A percentile compares a stretch with the other conserved stretches of the same genome.
Evolutionary conservation across 2,888 invertebrate genomes (phyloP).

Genomic region (Diaphora mendica): DNA sequence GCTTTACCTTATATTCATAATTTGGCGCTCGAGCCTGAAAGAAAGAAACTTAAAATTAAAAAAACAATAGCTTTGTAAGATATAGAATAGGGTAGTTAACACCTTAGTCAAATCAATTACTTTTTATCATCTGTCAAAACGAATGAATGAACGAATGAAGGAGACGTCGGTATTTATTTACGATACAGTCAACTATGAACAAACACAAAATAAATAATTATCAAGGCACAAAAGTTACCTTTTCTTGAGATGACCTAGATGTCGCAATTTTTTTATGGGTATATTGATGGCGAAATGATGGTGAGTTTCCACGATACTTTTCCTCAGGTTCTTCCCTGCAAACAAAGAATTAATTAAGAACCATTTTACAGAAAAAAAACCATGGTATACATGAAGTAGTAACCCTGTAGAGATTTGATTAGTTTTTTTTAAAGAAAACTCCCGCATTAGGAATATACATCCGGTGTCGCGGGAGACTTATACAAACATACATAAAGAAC

Average conservation of each 20-base stretch:
- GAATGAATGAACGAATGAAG: too few species aligned
- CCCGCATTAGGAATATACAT: too few species aligned
- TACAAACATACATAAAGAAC: too few species aligned
- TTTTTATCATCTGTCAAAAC: too few species aligned
- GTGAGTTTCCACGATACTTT: constrained; percentile 38
- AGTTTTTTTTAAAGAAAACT: too few species aligned
- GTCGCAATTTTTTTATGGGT: constrained; percentile 28
- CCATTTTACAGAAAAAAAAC: background rate
- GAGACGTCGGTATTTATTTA: too few species aligned
- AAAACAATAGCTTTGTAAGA: background rate
- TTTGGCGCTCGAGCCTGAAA: constrained; percentile 57
- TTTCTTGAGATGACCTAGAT: constrained; percentile 22
- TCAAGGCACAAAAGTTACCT: constrained; percentile 18
- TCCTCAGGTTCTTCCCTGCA: constrained; percentile 21
- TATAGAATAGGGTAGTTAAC: background rate
- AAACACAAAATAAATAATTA: background rate
- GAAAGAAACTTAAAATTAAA: background rate
- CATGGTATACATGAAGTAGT: background rate
- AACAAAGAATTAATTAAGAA: background rate
- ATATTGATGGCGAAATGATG: constrained; percentile 39
- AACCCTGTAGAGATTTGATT: background rate
- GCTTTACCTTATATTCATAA: constrained; percentile 82
- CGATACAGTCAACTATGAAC: background rate
- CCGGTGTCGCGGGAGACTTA: too few species aligned
- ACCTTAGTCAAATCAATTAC: too few species aligned